Evolutionary conservation across 2,113 vertebrate species (phyloP).

Genomic region (Ptychochromis oligacanthus): DNA sequence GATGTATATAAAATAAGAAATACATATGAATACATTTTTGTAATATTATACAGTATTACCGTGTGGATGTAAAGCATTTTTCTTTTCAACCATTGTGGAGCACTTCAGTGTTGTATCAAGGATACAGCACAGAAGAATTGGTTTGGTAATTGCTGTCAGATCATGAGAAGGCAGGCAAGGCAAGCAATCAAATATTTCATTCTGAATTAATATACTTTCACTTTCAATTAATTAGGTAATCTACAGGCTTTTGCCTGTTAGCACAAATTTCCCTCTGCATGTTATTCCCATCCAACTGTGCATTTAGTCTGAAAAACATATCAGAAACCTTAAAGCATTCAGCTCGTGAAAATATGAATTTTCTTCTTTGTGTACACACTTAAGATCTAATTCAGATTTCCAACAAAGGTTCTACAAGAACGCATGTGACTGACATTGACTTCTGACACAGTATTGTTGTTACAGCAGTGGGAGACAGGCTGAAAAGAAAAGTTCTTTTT

Average conservation of each 20-base stretch:
- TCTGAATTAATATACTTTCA: neutral
- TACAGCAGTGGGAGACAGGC: neutral
- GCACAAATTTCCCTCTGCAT: neutral
- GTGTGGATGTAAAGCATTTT: neutral
- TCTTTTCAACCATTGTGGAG: neutral
- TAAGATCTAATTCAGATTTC: neutral
- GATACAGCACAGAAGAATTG: neutral
- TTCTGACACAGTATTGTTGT: neutral
- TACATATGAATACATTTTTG: neutral
- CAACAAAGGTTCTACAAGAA: neutral
- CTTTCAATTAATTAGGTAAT: conserved; percentile 21
- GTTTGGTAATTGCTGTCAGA: conserved; percentile 10
- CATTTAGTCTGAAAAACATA: neutral
- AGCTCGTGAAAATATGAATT: neutral
- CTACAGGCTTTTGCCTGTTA: neutral
- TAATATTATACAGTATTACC: too few species aligned
- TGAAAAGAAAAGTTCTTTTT: neutral
- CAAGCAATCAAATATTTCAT: conserved; percentile 3
- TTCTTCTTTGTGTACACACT: neutral
- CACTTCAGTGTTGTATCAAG: neutral
- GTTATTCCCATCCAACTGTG: neutral
- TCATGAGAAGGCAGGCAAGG: neutral
- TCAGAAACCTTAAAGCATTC: neutral
- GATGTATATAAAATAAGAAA: neutral
- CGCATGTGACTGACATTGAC: neutral